Base-by-base conservation (phyloP, 1,140 invertebrate species). In the Latrodectus geometricus region DNA sequence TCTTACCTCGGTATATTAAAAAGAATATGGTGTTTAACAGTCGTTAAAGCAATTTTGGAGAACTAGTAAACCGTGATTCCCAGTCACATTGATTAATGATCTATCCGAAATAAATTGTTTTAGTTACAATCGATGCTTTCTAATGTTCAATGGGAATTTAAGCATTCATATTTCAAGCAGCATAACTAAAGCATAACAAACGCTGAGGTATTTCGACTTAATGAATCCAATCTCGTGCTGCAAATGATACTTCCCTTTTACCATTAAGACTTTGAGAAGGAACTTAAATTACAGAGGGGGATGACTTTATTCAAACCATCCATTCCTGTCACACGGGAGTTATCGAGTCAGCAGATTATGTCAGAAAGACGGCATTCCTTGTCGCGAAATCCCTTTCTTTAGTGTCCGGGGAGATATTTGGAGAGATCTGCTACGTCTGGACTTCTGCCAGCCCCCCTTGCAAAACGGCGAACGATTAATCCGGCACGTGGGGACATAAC, bases 301-400 rank as follows among this genome's bases (percentile, higher is more conserved):
- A 76, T 61, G 74, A 76, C 54, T 76, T 76, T 76, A 76, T 76
- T 76, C 54, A 76, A 76, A 56, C 52, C 74, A 76, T 76, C 74
- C 21, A 76, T 76, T 76, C 74, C 9, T 11, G 21, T 76, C 74
- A 76, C 74, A 52, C 23, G 74, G 74, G 74, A 17, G 50, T 56
- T 76, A 76, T 76, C 74, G 54, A 76, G 54, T 76, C 74, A 54
- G 20, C 74, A 76, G 74, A 76, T 76, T 76, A 76, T 76, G 74
- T 76, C 74, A 76, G 74, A n/a, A 69, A 17, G 52, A n/a, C 21
- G 50, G 20, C 74, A 76, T 76, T 76, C 74, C 74, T 76, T 50
- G 52, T 76, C 74, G 21, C 74, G 54, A 56, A 76, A 35, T 35
- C 54, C 74, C 74, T 76, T 76, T 23, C 74, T 21, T 56, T 76